Percentiles rank a stretch among this genome's conserved stretches.
phyloP scores from a whole-genome alignment of 2,113 vertebrate species.

The Corythornis cristatus region DNA sequence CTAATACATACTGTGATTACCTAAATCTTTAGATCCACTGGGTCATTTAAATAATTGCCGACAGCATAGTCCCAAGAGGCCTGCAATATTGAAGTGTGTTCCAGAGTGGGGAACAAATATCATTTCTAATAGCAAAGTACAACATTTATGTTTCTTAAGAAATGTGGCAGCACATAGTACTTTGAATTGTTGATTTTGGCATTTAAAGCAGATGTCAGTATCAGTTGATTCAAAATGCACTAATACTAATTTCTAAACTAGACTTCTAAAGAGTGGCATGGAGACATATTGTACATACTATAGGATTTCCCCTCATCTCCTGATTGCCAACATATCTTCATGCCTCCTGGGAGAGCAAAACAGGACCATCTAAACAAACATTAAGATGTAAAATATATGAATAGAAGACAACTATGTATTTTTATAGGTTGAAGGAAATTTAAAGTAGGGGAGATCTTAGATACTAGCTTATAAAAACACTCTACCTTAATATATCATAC shows the following conservation, averaged over 20 bases:
- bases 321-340: neutral
- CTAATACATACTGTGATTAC: neutral
- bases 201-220: slow-evolving; percentile 32
- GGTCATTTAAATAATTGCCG: slow-evolving; percentile 46
- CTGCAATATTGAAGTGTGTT: neutral
- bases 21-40: neutral
- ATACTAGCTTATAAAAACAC: neutral
- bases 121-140: slow-evolving; percentile 30
- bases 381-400: neutral
- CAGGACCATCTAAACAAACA: neutral
- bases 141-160: neutral
- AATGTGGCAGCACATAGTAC: neutral
- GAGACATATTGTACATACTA: neutral
- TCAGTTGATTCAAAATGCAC: neutral
- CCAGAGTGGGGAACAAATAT: slow-evolving; percentile 2
- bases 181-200: slow-evolving; percentile 35
- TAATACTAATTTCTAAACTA: neutral
- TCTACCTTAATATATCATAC: slow-evolving; percentile 61
- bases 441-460: neutral
- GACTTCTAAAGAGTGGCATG: neutral
- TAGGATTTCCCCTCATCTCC: neutral
- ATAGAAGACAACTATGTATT: neutral
- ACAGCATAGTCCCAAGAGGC: slow-evolving; percentile 3
- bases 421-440: neutral
- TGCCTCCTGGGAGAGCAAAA: neutral